These are phyloP conservation scores for Bombus breviceps DNA, from an alignment of 1,140 invertebrate species.

Conservation along the genomic window DNA sequence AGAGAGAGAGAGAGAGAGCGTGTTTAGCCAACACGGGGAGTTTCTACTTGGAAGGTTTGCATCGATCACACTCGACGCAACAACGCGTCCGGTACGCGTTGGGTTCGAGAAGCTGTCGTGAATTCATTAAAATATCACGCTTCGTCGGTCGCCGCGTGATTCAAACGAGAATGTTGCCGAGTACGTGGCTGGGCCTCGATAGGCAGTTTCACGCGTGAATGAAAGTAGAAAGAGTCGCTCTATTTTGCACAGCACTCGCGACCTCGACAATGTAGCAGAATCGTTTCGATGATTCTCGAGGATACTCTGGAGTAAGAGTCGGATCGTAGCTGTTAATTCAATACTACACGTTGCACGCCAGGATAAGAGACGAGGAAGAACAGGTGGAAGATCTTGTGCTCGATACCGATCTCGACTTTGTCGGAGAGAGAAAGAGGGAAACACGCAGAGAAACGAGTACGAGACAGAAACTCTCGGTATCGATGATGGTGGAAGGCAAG, in stretches of 20 bases:
- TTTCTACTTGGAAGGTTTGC: background rate
- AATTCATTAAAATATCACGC: slow-evolving; percentile 29
- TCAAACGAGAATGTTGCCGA: slow-evolving; percentile 5
- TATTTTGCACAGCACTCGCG: background rate
- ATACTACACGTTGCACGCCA: background rate
- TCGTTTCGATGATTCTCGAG: slow-evolving; percentile 21
- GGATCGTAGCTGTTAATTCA: slow-evolving; percentile 25
- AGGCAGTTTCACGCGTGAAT: background rate
- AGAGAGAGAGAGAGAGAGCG: background rate
- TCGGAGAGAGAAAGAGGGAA: slow-evolving; percentile 30
- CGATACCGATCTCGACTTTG: slow-evolving; percentile 1
- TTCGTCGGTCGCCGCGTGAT: slow-evolving; percentile 27
- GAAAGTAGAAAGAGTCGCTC: background rate
- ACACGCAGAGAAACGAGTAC: slow-evolving; percentile 23
- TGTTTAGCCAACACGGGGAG: background rate
- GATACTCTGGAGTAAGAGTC: slow-evolving; percentile 21
- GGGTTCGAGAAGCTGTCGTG: background rate
- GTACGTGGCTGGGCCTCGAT: background rate
- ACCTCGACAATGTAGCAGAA: slow-evolving; percentile 49
- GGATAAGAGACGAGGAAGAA: slow-evolving; percentile 21
- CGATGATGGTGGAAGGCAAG: slow-evolving; percentile 74
- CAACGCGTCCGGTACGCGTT: background rate
- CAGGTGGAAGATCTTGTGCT: slow-evolving; percentile 58
- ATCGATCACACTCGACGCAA: background rate
- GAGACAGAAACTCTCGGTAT: slow-evolving; percentile 51